A percentile compares a stretch with the other conserved stretches of the same genome.
phyloP scores from a whole-genome alignment of 2,888 invertebrate species.

The Caenorhabditis sp. region DNA sequence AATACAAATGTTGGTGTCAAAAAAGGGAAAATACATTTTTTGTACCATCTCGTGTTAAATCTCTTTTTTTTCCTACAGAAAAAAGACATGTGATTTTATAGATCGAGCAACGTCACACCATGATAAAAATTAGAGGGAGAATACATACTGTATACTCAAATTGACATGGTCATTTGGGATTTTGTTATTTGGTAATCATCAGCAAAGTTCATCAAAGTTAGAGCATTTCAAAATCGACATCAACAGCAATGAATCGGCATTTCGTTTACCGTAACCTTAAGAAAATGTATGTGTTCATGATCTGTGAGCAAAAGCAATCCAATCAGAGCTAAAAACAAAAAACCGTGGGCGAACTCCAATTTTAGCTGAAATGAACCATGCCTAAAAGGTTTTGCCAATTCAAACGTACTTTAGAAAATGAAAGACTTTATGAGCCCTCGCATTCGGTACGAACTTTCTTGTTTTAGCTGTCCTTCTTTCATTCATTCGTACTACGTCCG shows the following conservation, averaged over 20 bases:
- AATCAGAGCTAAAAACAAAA: not conserved
- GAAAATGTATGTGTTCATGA: no score
- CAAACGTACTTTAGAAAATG: constrained; percentile 32
- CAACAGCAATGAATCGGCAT: no score
- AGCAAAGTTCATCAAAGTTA: no score
- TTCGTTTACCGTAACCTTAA: no score
- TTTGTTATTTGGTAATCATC: no score
- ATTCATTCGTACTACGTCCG: constrained; percentile 2
- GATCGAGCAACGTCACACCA: not conserved
- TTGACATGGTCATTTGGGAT: no score
- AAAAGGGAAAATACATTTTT: not conserved
- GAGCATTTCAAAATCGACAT: no score
- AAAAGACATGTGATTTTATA: not conserved
- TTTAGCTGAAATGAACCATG: not conserved
- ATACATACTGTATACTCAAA: no score
- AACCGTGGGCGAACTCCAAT: not conserved
- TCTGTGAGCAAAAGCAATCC: not conserved
- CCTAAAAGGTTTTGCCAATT: constrained; percentile 8
- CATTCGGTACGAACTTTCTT: not conserved
- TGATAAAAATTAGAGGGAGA: no score
- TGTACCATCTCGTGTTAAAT: not conserved
- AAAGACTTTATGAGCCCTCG: constrained; percentile 26
- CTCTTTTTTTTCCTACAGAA: not conserved
- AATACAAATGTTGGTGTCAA: not conserved
- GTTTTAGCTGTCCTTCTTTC: not conserved